A percentile compares a stretch with the other conserved stretches of the same genome.
These are phyloP conservation scores for cat (Felis catus) DNA, from an alignment of 2,113 vertebrate species.

Conservation along the genomic window F.catus_Fca126_mat1.0 CM031427.1:11083001-11083500, in stretches of 20 bases:
- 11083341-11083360: slow-evolving; percentile 78
- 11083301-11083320: not conserved
- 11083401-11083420: slow-evolving; percentile 29
- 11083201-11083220: no score
- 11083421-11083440: not conserved
- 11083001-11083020: not conserved
- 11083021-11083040: not conserved
- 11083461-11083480: not conserved
- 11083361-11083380: slow-evolving; percentile 70
- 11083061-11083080: no score
- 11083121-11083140: no score
- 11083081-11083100: no score
- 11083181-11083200: no score
- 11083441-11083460: not conserved
- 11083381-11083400: slow-evolving; percentile 82
- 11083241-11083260: no score
- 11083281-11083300: not conserved
- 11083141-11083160: no score
- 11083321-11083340: not conserved
- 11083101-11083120: no score
- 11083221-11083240: no score
- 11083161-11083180: no score
- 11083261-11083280: no score
- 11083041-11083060: not conserved
- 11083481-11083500: not conserved